A percentile compares a stretch with the other conserved stretches of the same genome.
phyloP scores from a whole-genome alignment of 2,113 vertebrate genomes.

The Serilophus lunatus region DNA sequence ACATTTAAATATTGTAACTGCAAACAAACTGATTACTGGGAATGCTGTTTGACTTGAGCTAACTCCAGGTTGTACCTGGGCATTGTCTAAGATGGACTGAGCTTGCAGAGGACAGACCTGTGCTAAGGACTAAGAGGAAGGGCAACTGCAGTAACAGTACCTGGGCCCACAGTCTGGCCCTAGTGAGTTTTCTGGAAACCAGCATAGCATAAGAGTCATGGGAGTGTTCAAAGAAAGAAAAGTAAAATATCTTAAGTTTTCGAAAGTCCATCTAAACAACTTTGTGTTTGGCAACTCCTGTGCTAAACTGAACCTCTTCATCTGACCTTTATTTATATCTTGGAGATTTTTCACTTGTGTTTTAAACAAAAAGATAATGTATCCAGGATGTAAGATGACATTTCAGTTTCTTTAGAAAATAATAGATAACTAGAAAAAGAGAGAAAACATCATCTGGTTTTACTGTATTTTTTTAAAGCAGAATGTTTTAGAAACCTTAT shows the following conservation, averaged over 20 bases:
- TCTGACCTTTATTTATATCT: conserved; percentile 46
- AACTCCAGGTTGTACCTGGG: neutral
- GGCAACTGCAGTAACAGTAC: rapidly evolving
- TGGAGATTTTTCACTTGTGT: neutral
- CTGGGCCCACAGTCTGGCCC: neutral
- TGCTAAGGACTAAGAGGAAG: neutral
- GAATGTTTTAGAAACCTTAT: conserved; percentile 61
- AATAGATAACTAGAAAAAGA: conserved; percentile 48
- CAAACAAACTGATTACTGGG: neutral
- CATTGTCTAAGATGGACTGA: neutral
- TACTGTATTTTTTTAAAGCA: neutral
- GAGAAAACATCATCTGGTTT: conserved; percentile 36
- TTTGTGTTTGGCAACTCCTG: neutral
- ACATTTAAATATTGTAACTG: neutral
- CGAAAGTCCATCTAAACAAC: neutral
- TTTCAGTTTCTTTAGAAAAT: conserved; percentile 56
- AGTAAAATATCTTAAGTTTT: neutral
- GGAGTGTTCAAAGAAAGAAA: neutral
- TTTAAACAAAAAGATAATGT: conserved; percentile 55
- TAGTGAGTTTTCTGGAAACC: neutral
- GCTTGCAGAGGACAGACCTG: neutral
- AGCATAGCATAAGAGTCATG: neutral
- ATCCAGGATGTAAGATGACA: conserved; percentile 54
- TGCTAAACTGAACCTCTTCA: neutral
- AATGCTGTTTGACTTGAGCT: neutral